Evolutionary conservation across 2,888 invertebrate species (phyloP), one percentile per base, ranked within the genome.

Genomic region (Periphyllus acericola): DNA sequence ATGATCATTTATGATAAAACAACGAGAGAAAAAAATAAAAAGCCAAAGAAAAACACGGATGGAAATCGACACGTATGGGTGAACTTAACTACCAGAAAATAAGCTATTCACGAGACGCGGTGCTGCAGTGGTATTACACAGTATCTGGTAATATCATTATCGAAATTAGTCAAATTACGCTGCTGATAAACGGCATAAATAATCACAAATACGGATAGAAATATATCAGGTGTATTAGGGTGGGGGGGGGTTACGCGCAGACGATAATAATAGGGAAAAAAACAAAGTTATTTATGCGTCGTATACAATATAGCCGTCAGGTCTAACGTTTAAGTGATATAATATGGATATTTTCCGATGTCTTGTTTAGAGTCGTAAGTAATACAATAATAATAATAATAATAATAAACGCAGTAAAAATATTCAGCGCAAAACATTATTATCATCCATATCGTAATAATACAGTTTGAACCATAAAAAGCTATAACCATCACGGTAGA

Each of bases 141-240:
- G 1, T 25, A 60, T 68, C 34, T 46, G 46, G 19, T 52, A 55
- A 74, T 74, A 14, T 60, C 60, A 60, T 40, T 83, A 60, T 83
- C 21, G 40, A 60, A 21, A 29, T 74, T 60, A 40, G 55, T n/a
- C 55, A 74, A 74, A 74, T 60, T 40, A 36, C n/a, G n/a, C 25
- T 83, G 19, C 19, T 36, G 55, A 36, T 83, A 83, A 75, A 83
- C 29, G 36, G 74, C 55, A 74, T 74, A 83, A 11, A 83, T 75
- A 83, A 83, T 83, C 11, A 5, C 11, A 19, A 55, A 55, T n/a
- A 60, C 34, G 60, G 11, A 60, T 60, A 80, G n/a, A n/a, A n/a
- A 14, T 79, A 36, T 25, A n/a, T n/a, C n/a, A 34, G 46, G 14
- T 14, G 46, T 1, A 14, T 46, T 2, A 60, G n/a, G 25, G 80